phyloP scores from a whole-genome alignment of 2,113 vertebrate species.

The Pimephales promelas region DNA sequence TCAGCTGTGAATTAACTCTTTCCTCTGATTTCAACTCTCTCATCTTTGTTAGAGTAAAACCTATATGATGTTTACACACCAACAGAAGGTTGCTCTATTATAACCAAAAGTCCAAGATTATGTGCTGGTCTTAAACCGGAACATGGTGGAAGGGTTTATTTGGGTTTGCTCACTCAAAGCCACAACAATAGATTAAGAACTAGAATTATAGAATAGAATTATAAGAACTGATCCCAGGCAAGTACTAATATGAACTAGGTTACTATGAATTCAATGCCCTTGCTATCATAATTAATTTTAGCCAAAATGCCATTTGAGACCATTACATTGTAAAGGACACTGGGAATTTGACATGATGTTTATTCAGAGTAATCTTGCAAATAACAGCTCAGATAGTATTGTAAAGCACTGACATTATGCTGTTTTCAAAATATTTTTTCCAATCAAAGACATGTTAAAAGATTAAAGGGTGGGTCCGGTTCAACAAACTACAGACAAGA shows the following conservation, averaged over 20 bases:
- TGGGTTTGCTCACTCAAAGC: not conserved
- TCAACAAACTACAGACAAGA: not conserved
- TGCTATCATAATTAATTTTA: not conserved
- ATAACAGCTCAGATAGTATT: not conserved
- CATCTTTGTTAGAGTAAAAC: not conserved
- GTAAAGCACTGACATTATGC: not conserved
- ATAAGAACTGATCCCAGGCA: slow-evolving; percentile 1
- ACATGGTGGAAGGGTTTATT: not conserved
- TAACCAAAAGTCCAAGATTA: not conserved
- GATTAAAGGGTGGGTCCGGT: not conserved
- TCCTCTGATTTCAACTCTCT: not conserved
- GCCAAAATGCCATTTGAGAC: not conserved
- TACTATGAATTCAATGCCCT: not conserved
- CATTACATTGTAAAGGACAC: not conserved
- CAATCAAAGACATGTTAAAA: too few relatives aligned
- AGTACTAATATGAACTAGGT: not conserved
- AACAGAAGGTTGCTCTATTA: not conserved
- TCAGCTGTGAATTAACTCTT: slow-evolving; percentile 5
- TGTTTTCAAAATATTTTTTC: too few relatives aligned
- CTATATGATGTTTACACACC: not conserved
- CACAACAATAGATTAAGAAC: too few relatives aligned
- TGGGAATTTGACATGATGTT: not conserved
- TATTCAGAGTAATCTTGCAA: not conserved
- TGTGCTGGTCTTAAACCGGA: too few relatives aligned
- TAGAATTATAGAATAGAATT: too few relatives aligned